Evolutionary conservation across 2,113 vertebrate genomes (phyloP).

Genomic region (Macquaria australasica): DNA sequence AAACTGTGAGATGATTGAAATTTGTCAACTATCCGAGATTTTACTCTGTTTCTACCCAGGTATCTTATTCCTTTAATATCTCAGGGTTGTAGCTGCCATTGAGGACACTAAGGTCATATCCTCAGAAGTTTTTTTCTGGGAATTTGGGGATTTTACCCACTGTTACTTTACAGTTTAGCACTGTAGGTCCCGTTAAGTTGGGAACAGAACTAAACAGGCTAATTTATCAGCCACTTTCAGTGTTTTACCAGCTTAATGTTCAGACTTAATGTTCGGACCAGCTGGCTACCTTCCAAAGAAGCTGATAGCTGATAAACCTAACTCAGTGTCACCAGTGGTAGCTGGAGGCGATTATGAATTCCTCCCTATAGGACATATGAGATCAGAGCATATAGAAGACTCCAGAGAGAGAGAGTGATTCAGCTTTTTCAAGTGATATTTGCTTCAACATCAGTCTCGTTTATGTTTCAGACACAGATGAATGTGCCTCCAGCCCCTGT

Average conservation of each 20-base stretch:
- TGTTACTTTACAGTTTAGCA: too few species aligned
- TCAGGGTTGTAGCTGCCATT: not conserved
- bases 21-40: too few species aligned
- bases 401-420: not conserved
- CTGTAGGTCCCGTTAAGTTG: not conserved
- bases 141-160: not conserved
- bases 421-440: not conserved
- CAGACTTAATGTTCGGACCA: not conserved
- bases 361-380: too few species aligned
- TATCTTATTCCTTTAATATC: not conserved
- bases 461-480: constrained; percentile 89
- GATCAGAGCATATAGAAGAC: too few species aligned
- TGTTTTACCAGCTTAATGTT: not conserved
- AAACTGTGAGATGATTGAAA: not conserved
- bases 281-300: not conserved
- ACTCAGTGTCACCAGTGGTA: not conserved
- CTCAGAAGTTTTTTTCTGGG: not conserved
- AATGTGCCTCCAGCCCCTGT: constrained; percentile 92
- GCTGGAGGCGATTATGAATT: too few species aligned
- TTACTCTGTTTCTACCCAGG: not conserved
- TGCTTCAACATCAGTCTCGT: not conserved
- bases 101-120: not conserved
- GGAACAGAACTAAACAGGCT: not conserved
- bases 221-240: not conserved
- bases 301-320: not conserved